A percentile compares a stretch with the other conserved stretches of the same genome.
Evolutionary conservation across 2,113 vertebrate species (phyloP).

Genomic region (Prionailurus bengalensis): DNA sequence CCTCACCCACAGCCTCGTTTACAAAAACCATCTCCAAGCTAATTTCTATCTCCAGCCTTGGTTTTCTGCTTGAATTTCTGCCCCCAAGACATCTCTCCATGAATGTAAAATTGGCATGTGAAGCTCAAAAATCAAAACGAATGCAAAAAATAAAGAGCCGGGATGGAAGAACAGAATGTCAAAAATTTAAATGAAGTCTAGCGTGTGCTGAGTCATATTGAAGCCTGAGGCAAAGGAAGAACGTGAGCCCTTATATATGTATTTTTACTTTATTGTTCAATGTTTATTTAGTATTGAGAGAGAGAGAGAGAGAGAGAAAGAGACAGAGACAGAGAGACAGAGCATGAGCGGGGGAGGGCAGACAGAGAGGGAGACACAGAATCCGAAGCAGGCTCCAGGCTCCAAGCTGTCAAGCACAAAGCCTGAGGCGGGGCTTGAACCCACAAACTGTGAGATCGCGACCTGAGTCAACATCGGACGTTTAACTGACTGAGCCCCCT

Average conservation of each 20-base stretch:
- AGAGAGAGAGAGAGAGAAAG: background rate
- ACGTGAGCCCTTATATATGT: background rate
- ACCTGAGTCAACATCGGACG: background rate
- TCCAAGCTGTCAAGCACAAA: background rate
- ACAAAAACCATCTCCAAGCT: too few relatives aligned
- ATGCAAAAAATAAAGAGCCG: background rate
- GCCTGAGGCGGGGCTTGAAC: accelerated
- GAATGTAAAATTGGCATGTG: background rate
- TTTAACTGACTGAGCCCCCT: background rate
- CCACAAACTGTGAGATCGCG: background rate
- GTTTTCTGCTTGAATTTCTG: background rate
- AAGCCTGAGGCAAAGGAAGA: background rate
- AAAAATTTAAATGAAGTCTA: background rate
- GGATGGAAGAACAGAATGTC: background rate
- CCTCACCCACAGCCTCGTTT: background rate
- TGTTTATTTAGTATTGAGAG: background rate
- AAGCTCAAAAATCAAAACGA: background rate
- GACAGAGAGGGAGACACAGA: background rate
- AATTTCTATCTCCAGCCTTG: background rate
- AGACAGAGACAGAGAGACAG: background rate
- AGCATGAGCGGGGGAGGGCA: background rate
- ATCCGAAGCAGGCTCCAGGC: background rate
- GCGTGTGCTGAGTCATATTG: background rate
- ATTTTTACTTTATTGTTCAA: background rate
- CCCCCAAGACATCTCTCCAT: background rate